Evolutionary conservation across 2,888 invertebrate genomes (phyloP), one percentile per base, ranked within the genome.

Genomic region (Perithous albicinctus): DNA sequence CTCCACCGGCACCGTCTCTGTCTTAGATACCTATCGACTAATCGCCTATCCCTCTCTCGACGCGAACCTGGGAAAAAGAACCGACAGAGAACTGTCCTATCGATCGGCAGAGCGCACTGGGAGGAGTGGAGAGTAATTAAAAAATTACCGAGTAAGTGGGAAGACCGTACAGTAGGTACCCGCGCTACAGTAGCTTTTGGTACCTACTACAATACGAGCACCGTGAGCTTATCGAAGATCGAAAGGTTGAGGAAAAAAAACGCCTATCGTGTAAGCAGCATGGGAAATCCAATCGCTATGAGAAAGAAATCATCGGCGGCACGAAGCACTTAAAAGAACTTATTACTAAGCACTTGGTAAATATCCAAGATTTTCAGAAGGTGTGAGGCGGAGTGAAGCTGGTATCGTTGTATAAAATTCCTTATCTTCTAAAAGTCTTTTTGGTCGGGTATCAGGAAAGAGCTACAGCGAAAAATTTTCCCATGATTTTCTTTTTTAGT

Each of bases 21-120:
- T 75, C 20, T 18, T 51, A 80, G 84, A 84, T 85, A 81, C 29
- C 41, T 43, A 85, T 85, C 85, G 81, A 77, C 82, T 85, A 85
- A 85, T 85, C 84, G 82, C 80, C 74, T 82, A 79, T 84, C 76
- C 69, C 38, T 84, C 76, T 63, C 38, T 67, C 59, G 67, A 61
- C 67, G 75, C 63, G 18, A 82, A 38, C 64, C 48, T 41, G 48
- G 48, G 29, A 72, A 76, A 80, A 72, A 80, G 26, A 63, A 12
- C 77, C 74, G 61, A 66, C 56, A 20, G 43, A 23, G 72, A 41
- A 23, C n/a, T 73, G 20, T 18, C 32, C 41, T 41, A 74, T 78
- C 66, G 67, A 7, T 51, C 18, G 59, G 59, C 35, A 20, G 18
- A 77, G 48, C 64, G 46, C 51, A 41, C 63, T 74, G 73, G 69